These are phyloP conservation scores for Eriocheir sinensis DNA, from an alignment of 1,140 invertebrate species.

Conservation along the genomic window DNA sequence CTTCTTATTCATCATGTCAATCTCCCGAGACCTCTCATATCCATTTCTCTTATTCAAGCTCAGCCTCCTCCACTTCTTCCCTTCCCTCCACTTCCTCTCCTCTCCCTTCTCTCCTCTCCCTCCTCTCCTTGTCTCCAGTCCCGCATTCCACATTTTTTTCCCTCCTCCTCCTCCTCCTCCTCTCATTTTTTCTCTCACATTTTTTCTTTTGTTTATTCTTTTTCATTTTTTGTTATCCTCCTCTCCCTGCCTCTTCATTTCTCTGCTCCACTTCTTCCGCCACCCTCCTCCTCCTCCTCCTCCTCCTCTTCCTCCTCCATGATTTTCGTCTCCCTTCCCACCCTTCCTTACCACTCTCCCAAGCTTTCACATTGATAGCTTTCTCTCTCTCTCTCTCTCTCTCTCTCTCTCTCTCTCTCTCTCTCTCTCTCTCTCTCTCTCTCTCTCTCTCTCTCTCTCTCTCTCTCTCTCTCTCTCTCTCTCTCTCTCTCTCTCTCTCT, in stretches of 20 bases:
- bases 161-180: background rate
- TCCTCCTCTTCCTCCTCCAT: background rate
- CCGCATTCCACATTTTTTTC: background rate
- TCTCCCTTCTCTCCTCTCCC: background rate
- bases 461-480: background rate
- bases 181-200: background rate
- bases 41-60: background rate
- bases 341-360: background rate
- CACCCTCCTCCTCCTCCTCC: background rate
- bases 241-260: background rate
- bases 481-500: background rate
- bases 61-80: background rate
- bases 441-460: constrained; percentile 14
- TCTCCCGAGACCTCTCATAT: background rate
- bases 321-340: background rate
- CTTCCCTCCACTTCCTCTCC: too few relatives aligned
- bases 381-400: background rate
- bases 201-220: background rate
- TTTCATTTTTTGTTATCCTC: background rate
- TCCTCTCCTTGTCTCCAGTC: background rate
- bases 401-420: background rate
- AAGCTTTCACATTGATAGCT: too few relatives aligned
- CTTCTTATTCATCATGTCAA: background rate
- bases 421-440: constrained; percentile 14
- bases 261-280: background rate